A percentile compares a stretch with the other conserved stretches of the same genome.
These are phyloP conservation scores for Ridgeia piscesae DNA, from an alignment of 1,140 invertebrate species.

Conservation along the genomic window DNA sequence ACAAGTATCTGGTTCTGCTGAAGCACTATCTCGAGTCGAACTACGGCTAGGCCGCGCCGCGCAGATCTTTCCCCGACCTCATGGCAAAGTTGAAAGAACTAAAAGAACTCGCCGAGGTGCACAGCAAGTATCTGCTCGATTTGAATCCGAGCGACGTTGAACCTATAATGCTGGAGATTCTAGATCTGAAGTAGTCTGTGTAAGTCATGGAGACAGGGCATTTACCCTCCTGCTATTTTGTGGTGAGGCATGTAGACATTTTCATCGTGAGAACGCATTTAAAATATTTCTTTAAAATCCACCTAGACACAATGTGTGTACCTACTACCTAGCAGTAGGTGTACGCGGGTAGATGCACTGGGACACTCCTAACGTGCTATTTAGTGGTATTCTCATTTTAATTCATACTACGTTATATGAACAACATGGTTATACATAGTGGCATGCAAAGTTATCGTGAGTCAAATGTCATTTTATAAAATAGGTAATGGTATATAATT, in stretches of 20 bases:
- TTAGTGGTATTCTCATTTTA: background rate
- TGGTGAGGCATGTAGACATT: background rate
- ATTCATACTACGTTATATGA: background rate
- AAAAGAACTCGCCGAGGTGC: conserved; percentile 79
- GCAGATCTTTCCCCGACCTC: conserved; percentile 63
- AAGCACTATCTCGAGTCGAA: conserved; percentile 83
- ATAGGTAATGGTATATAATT: background rate
- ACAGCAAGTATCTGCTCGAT: conserved; percentile 84
- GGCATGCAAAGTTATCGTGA: background rate
- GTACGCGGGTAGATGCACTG: background rate
- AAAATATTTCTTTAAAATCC: background rate
- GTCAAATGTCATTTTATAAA: background rate
- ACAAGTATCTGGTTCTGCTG: conserved; percentile 87
- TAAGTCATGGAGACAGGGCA: background rate
- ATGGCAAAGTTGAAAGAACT: conserved; percentile 85
- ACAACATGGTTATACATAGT: background rate
- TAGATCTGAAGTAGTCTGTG: conserved; percentile 72
- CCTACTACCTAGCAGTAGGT: background rate
- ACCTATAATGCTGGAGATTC: conserved; percentile 88
- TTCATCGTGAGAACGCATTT: background rate
- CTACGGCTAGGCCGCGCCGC: conserved; percentile 57
- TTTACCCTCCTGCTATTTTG: background rate
- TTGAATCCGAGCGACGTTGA: conserved; percentile 87
- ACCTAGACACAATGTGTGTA: background rate
- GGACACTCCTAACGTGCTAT: background rate